phyloP scores from a whole-genome alignment of 2,797 vertebrate species.

The Sphenopsis melanotis region DNA sequence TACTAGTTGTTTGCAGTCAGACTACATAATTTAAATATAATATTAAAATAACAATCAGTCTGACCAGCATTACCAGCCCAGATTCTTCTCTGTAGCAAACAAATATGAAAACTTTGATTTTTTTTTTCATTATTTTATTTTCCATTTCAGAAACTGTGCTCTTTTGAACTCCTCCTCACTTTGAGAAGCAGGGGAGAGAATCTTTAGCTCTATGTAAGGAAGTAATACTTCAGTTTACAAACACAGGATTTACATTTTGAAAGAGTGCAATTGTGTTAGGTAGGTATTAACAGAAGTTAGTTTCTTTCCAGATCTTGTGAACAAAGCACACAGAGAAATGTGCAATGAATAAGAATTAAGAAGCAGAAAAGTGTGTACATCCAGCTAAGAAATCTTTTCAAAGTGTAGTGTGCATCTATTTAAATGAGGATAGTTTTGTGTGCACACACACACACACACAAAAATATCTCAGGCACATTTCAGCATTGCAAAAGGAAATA shows the following conservation, averaged over 20 bases:
- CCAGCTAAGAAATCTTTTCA: constrained; percentile 24
- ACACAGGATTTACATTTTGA: background rate
- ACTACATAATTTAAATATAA: background rate
- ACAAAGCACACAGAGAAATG: constrained; percentile 14
- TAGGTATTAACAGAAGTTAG: constrained; percentile 14
- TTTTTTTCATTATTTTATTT: constrained; percentile 15
- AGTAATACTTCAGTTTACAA: background rate
- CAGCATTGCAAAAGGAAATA: constrained; percentile 49
- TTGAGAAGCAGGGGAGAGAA: background rate
- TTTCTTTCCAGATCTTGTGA: constrained; percentile 34
- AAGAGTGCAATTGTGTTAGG: constrained; percentile 1
- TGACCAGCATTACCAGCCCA: background rate
- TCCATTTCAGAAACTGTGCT: constrained; percentile 23
- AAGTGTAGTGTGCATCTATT: constrained; percentile 43
- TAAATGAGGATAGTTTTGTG: constrained; percentile 54
- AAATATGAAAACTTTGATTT: background rate
- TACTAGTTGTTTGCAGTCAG: background rate
- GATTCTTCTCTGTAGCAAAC: background rate
- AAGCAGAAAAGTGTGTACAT: background rate
- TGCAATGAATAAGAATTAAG: constrained; percentile 52
- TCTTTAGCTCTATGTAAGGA: background rate
- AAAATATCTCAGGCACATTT: constrained; percentile 65
- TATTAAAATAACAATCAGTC: background rate
- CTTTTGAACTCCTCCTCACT: background rate
- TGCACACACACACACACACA: constrained; percentile 9